These are phyloP conservation scores for Pseudomugil gertrudae DNA, from an alignment of 2,797 vertebrate species.

Conservation along the genomic window DNA sequence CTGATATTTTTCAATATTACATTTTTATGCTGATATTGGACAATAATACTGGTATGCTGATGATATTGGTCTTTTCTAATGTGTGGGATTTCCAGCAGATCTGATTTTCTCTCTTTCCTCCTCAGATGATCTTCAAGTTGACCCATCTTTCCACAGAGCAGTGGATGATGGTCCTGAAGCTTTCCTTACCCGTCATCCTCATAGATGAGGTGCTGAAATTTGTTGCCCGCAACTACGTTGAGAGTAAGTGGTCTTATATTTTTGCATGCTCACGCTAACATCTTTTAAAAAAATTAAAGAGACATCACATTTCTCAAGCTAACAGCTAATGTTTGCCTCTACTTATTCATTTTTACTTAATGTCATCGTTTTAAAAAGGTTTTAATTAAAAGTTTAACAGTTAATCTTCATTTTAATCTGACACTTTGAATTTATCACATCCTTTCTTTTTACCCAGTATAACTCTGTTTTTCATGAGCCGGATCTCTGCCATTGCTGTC, in stretches of 20 bases:
- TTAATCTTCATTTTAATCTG: slow-evolving; percentile 33
- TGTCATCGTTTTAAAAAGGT: slow-evolving; percentile 5
- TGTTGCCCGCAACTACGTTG: slow-evolving; percentile 89
- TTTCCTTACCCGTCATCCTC: slow-evolving; percentile 90
- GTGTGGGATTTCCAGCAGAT: neutral
- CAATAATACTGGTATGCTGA: no score
- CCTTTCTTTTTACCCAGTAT: slow-evolving; percentile 6
- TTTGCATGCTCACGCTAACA: slow-evolving; percentile 14
- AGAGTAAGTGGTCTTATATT: slow-evolving; percentile 80
- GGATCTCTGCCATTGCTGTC: slow-evolving; percentile 30
- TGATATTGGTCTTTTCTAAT: no score
- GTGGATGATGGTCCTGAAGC: slow-evolving; percentile 91
- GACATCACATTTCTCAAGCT: neutral
- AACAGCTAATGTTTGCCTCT: slow-evolving; percentile 1
- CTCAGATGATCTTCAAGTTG: slow-evolving; percentile 93
- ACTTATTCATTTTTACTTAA: slow-evolving; percentile 14
- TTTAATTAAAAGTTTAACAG: slow-evolving; percentile 32
- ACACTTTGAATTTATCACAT: slow-evolving; percentile 19
- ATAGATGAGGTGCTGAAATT: slow-evolving; percentile 93
- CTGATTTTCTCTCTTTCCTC: slow-evolving; percentile 14
- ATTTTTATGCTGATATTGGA: no score
- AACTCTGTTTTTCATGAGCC: slow-evolving; percentile 16
- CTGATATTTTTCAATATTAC: no score
- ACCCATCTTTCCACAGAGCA: slow-evolving; percentile 81
- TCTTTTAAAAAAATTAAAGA: neutral